Base-by-base conservation (phyloP, 2,888 invertebrate species). In the Cartodere bifasciata region DNA sequence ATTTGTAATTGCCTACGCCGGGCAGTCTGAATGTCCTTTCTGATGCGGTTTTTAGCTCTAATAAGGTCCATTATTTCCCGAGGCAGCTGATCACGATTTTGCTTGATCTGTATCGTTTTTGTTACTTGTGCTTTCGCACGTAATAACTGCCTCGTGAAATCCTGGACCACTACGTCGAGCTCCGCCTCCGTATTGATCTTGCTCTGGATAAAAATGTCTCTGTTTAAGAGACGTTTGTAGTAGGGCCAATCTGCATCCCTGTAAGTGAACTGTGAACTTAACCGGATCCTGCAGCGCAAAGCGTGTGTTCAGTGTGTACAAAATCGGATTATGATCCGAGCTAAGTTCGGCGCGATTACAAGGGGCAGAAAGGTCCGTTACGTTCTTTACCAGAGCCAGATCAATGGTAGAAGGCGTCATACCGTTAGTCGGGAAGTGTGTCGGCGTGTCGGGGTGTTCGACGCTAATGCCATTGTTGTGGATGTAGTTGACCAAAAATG, bases 21-120 rank as follows among this genome's bases (percentile, higher is more conserved):
- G n/a, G n/a, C n/a, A n/a, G n/a, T n/a, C n/a, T n/a, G n/a, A n/a
- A n/a, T n/a, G n/a, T n/a, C n/a, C n/a, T n/a, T n/a, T n/a, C n/a
- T n/a, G n/a, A n/a, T n/a, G n/a, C 16, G 13, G 14, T 40, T 39
- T 35, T 29, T 37, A 4, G 22, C 15, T 31, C 26, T 32, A 7
- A 38, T 38, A 12, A 39, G 11, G 5, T 37, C n/a, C 4, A 14
- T 17, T 4, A 37, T 37, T 11, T 32, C 13, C 6, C 11, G 5
- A 2, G 34, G 28, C 2, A 37, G 17, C n/a, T 16, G 7, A 4
- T 32, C 26, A 23, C 4, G 9, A 13, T 25, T 17, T 7, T 12
- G 7, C 7, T n/a, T 9, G 1, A 31, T 25, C 9, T 2, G 14
- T 24, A 28, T 34, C 10, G 9, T 11, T 6, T 7, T 11, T 9